A percentile compares a stretch with the other conserved stretches of the same genome.
Conservation (phyloP, 1,140 invertebrate species). For the Drosophila melanica region DNA sequence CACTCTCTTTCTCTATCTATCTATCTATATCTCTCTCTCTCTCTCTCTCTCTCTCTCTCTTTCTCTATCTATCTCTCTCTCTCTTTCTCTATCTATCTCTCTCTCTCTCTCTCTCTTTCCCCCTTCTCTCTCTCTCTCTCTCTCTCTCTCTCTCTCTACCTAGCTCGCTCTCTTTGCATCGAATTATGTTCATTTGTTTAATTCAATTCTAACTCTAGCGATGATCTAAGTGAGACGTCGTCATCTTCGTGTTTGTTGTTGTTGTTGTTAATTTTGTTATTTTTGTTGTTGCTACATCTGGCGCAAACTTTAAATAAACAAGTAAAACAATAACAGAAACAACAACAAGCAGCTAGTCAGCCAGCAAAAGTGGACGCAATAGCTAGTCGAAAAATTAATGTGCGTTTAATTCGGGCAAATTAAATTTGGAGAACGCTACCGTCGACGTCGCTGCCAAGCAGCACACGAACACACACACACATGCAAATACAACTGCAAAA, state of each 20-base stretch:
- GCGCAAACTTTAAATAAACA: slow-evolving; percentile 55
- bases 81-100: neutral
- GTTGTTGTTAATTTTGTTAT: slow-evolving; percentile 39
- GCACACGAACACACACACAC: neutral
- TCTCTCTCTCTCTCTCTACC: neutral
- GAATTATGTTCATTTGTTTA: slow-evolving; percentile 66
- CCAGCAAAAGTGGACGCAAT: slow-evolving; percentile 40
- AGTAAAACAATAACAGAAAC: slow-evolving; percentile 21
- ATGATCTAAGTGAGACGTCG: slow-evolving; percentile 79
- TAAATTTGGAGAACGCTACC: slow-evolving; percentile 50
- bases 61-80: neutral
- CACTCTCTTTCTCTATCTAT: neutral
- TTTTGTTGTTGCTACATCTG: slow-evolving; percentile 60
- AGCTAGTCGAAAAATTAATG: slow-evolving; percentile 66
- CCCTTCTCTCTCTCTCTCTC: neutral
- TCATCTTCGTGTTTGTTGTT: slow-evolving; percentile 45
- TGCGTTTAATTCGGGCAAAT: slow-evolving; percentile 76
- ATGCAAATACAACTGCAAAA: slow-evolving; percentile 8
- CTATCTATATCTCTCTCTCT: neutral
- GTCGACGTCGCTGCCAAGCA: slow-evolving; percentile 4
- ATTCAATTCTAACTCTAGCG: slow-evolving; percentile 80
- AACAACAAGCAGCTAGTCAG: slow-evolving; percentile 5
- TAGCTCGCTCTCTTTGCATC: neutral
- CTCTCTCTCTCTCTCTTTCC: neutral
- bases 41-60: neutral